Conservation (phyloP, 2,888 invertebrate genomes). For the Drosophila fulvimacula region DNA sequence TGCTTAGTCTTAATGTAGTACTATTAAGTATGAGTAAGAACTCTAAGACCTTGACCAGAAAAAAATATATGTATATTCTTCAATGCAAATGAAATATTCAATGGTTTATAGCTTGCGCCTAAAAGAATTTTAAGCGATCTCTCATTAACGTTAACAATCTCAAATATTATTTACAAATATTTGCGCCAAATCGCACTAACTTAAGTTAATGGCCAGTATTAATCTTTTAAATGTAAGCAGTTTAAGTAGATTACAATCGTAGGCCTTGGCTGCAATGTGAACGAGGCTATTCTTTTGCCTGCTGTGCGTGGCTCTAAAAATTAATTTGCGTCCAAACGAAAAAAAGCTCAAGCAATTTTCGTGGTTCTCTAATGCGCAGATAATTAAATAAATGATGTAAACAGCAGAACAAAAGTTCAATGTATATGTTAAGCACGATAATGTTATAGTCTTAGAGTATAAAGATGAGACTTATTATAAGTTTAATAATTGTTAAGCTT, state of each 20-base stretch:
- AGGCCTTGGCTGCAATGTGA: background rate
- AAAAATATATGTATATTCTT: no score
- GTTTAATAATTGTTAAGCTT: background rate
- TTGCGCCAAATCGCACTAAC: conserved; percentile 13
- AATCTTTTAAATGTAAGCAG: conserved; percentile 30
- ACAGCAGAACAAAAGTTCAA: conserved; percentile 12
- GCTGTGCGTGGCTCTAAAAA: conserved; percentile 25
- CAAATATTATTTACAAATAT: conserved; percentile 27
- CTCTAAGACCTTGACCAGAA: background rate
- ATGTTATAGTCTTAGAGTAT: background rate
- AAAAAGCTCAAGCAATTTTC: conserved; percentile 2
- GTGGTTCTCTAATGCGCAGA: conserved; percentile 19
- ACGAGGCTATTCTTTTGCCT: conserved; percentile 24
- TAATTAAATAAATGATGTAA: conserved; percentile 48
- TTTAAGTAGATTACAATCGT: conserved; percentile 20
- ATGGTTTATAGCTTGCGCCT: background rate
- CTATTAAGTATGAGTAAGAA: background rate
- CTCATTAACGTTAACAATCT: conserved; percentile 5
- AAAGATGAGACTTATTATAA: background rate
- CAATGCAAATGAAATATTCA: background rate
- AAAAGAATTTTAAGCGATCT: background rate
- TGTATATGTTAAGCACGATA: background rate
- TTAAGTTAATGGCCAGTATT: conserved; percentile 33
- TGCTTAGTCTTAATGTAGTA: background rate
- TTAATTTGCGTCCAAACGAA: conserved; percentile 6